Evolutionary conservation across 2,888 invertebrate species (phyloP), one percentile per base, ranked within the genome.

Genomic region (Copidosoma aretas): DNA sequence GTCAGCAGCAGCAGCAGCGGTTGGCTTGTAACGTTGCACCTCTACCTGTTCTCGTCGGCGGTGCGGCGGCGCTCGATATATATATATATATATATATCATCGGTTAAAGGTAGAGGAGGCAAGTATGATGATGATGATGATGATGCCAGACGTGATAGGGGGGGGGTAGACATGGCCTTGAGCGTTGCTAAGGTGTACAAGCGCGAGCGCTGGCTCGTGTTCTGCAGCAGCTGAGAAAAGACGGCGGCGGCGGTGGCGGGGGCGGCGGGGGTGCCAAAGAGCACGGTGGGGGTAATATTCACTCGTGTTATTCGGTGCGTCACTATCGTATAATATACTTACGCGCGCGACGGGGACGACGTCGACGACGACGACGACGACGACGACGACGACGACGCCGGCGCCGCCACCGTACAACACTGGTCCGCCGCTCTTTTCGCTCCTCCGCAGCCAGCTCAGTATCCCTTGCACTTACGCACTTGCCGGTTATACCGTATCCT

Each of bases 281-380:
- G n/a, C n/a, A n/a, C n/a, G n/a, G 70, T 70, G 63, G 70, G n/a
- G 70, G 63, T 65, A 60, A 66, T 70, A 70, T 70, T 70, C 66
- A 70, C 67, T 60, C 60, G 60, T 10, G 52, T 46, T 53, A 54
- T 59, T 52, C 58, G 61, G 61, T 41, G 63, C 61, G 64, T 56
- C 67, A 57, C 52, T 57, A 59, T 17, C n/a, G 32, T 32, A 32
- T 32, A 3, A 8, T 8, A 32, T 32, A 32, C 8, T 5, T 32
- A 32, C 32, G 32, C 32, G 32, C n/a, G 57, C 65, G 51, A n/a
- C 68, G 61, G 10, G n/a, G 60, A 43, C 24, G 10, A n/a, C n/a
- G n/a, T n/a, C n/a, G n/a, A n/a, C n/a, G n/a, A 21, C 39, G 58
- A 15, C 62, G 43, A 57, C 41, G 58, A 46, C 56, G 68, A 51